Base-by-base conservation (phyloP, 2,888 invertebrate species). In the Cheilosia urbana region DNA sequence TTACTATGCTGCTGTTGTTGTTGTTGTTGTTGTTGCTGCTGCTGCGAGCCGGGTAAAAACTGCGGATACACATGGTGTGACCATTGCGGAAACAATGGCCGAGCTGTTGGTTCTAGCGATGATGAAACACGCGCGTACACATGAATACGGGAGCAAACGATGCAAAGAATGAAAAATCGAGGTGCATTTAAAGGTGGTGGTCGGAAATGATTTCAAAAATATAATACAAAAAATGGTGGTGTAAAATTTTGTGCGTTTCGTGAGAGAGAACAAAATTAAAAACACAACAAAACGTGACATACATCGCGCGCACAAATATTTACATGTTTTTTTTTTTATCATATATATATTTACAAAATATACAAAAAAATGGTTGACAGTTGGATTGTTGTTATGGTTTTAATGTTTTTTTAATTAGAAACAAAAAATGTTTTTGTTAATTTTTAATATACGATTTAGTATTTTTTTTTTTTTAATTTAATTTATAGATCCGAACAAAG, bases 11-110 rank as follows among this genome's bases (percentile, higher is more conserved):
- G 65, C 15, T 75, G 90, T n/a, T 89, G 93, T 57, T 89, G 89
- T 15, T 89, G 89, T 15, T 89, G 92, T 89, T 93, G 93, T 89
- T 93, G 93, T 89, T 93, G 93, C 92, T 93, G 90, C 90, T 96
- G 96, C 94, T 97, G 97, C 93, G 96, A 96, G 93, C 96, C 97
- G 91, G 97, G 97, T 93, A 97, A 95, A 94, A 97, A 97, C 94
- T 97, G 97, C 90, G 97, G 97, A 93, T 97, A 97, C 91, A 97
- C 97, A 94, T 97, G 97, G 94, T 97, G 97, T 90, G 97, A 97
- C 97, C 97, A 97, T 94, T 97, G 97, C 89, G 97, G 97, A 93
- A 97, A 97, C 92, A 97, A 94, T 90, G 97, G 97, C 92, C 97
- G 95, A 91, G 92, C 90, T 88, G 92, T 90, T 88, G 92, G 89